A percentile compares a stretch with the other conserved stretches of the same genome.
Conservation (phyloP, 1,140 invertebrate genomes). For the Chironomus tepperi region DNA sequence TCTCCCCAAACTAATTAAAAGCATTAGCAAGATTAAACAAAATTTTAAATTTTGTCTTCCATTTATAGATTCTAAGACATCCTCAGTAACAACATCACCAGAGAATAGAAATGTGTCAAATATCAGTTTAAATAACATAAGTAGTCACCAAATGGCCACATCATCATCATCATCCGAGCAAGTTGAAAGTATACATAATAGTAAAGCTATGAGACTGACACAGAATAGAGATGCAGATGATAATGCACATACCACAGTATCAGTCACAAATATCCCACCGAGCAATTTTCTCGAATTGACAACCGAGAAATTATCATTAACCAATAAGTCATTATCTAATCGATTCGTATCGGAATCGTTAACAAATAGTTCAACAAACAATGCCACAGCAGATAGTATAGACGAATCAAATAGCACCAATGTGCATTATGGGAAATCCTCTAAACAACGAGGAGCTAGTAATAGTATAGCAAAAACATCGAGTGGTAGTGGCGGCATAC, state of each 20-base stretch:
- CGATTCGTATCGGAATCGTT: slow-evolving; percentile 5
- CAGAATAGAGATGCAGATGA: neutral
- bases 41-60: no score
- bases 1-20: no score
- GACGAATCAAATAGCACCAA: neutral
- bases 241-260: no score
- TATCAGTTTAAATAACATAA: no score
- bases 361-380: neutral
- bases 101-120: no score
- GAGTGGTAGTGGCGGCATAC: neutral
- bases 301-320: slow-evolving; percentile 22
- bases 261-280: neutral
- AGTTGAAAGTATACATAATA: neutral
- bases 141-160: no score
- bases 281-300: slow-evolving; percentile 15
- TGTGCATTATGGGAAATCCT: neutral
- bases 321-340: neutral
- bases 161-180: no score
- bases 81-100: no score
- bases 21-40: no score
- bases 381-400: neutral
- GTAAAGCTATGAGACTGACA: neutral
- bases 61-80: no score
- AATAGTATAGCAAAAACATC: neutral
- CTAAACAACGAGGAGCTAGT: neutral